A percentile compares a stretch with the other conserved stretches of the same genome.
These are phyloP conservation scores for Trichogramma evanescens DNA, from an alignment of 2,888 invertebrate genomes.

Conservation along the genomic window DNA sequence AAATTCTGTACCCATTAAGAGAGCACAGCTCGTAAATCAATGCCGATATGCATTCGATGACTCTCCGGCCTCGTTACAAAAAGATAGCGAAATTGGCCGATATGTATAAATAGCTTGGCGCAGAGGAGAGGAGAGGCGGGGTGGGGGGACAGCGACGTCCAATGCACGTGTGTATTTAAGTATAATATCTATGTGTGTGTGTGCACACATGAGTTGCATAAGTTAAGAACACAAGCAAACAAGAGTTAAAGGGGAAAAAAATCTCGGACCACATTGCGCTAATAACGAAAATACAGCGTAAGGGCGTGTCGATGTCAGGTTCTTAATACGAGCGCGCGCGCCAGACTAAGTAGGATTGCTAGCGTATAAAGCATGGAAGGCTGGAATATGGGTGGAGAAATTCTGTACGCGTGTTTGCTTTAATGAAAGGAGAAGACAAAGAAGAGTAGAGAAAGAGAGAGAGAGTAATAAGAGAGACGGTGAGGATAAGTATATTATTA, in stretches of 20 bases:
- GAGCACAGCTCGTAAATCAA: slow-evolving; percentile 17
- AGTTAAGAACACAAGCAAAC: background rate
- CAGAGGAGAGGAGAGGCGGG: background rate
- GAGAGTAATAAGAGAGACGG: background rate
- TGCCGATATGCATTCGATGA: background rate
- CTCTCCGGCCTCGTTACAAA: slow-evolving; percentile 9
- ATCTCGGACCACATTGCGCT: slow-evolving; percentile 35
- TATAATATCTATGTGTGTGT: background rate
- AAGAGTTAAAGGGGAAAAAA: background rate
- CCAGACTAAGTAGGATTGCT: no score
- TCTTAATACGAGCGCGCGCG: background rate
- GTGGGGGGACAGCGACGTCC: no score
- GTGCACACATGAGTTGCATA: background rate
- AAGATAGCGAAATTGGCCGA: slow-evolving; percentile 15
- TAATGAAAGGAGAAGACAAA: slow-evolving; percentile 1
- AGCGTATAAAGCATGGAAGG: no score
- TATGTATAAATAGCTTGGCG: slow-evolving; percentile 8
- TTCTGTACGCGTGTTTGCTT: background rate
- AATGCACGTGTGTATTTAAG: no score
- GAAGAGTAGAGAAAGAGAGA: background rate
- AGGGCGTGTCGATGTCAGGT: slow-evolving; percentile 34
- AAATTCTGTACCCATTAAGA: slow-evolving; percentile 17
- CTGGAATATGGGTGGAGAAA: background rate
- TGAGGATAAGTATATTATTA: slow-evolving; percentile 1
- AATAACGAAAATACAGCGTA: slow-evolving; percentile 41